Conservation (phyloP, 2,797 vertebrate species). For the Fringilla coelebs region DNA sequence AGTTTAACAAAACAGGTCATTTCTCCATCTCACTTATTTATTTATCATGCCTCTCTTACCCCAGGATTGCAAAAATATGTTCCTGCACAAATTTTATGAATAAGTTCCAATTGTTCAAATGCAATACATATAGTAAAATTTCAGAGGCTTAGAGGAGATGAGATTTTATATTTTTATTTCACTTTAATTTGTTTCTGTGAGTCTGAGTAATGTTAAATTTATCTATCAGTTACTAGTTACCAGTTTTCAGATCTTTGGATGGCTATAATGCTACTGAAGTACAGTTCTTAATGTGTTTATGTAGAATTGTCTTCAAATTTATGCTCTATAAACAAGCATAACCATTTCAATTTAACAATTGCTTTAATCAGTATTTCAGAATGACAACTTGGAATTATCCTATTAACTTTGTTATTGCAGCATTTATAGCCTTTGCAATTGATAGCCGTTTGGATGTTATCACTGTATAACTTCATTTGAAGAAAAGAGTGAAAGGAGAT, state of each 20-base stretch:
- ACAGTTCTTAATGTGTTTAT: slow-evolving; percentile 39
- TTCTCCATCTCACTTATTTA: background rate
- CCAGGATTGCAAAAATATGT: background rate
- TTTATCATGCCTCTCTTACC: background rate
- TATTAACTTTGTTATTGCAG: slow-evolving; percentile 61
- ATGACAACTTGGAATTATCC: slow-evolving; percentile 56
- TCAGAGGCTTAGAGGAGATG: background rate
- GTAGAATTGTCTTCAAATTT: slow-evolving; percentile 41
- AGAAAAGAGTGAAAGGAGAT: background rate
- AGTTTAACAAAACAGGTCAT: background rate
- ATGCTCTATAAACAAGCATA: slow-evolving; percentile 35
- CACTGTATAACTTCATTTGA: background rate
- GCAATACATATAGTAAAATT: background rate
- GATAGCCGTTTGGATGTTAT: background rate
- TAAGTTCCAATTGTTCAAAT: background rate
- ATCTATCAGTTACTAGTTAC: background rate
- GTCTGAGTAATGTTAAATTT: background rate
- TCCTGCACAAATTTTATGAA: background rate
- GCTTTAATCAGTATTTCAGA: slow-evolving; percentile 68
- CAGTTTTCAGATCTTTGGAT: background rate
- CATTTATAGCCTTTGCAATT: slow-evolving; percentile 43
- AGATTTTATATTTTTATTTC: background rate
- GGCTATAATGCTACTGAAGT: background rate
- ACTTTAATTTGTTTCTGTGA: background rate
- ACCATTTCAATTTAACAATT: slow-evolving; percentile 56